Evolutionary conservation across 2,113 vertebrate genomes (phyloP), one percentile per base, ranked within the genome.

Genomic region (Rhea americana): DNA sequence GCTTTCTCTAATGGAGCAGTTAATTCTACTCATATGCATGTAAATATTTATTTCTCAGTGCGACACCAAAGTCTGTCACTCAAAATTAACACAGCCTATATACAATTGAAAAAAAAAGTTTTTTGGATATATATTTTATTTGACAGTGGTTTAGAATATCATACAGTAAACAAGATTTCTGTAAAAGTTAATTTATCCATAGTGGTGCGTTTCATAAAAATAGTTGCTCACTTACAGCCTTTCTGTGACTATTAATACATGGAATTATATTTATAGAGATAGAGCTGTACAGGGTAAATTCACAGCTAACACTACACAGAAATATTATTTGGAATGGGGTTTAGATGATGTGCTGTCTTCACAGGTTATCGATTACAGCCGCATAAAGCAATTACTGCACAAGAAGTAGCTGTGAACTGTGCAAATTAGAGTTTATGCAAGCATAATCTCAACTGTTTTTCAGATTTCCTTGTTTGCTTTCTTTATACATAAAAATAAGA

Each of bases 141-240:
- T 98, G 98, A 99, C 98, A 98, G 98, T 98, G 98, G 99, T 99
- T 99, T 98, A 99, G 99, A 98, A 98, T 99, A 99, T 99, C 98
- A 98, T 99, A 99, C 99, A 99, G 99, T 99, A 99, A 99, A 99
- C 99, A 99, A 99, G 98, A 98, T 99, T 99, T 99, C 98, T 99
- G 99, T 98, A 99, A 99, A 99, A 99, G 99, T 99, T 99, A 98
- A 99, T 99, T 99, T 99, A 99, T 99, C 98, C 98, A 98, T 99
- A 99, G 98, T 98, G 99, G 98, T 99, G 98, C 98, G 98, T 99
- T 99, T 99, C 98, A 99, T 99, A 99, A 99, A 99, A 99, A 99
- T 99, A 99, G 98, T 99, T 99, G 98, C 98, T 99, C 99, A 98
- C 99, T 98, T 99, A 98, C 98, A 99, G 98, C 98, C 98, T 99